Conservation (phyloP, 1,140 invertebrate species). For the Chelonus insularis region DNA sequence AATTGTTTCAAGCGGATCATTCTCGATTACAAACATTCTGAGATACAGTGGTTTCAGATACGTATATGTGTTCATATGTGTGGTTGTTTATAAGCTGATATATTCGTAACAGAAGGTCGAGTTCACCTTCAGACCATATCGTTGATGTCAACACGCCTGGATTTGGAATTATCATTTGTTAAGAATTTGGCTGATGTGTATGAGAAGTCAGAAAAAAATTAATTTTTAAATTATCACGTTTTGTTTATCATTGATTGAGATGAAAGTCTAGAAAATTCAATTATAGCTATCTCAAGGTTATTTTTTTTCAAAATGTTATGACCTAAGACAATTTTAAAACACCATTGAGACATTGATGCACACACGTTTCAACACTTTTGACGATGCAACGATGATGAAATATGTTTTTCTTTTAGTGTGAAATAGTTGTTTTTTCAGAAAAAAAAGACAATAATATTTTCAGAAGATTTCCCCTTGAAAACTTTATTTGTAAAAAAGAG, state of each 20-base stretch:
- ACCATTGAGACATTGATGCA: too few species aligned
- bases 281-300: neutral
- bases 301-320: neutral
- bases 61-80: neutral
- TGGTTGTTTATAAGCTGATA: neutral
- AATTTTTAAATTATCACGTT: too few species aligned
- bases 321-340: constrained; percentile 10
- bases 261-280: neutral
- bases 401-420: too few species aligned
- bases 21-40: too few species aligned
- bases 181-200: neutral
- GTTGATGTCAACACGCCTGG: neutral
- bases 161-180: constrained; percentile 3
- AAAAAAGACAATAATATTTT: too few species aligned
- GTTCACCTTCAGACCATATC: neutral
- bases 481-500: too few species aligned
- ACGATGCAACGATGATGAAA: too few species aligned
- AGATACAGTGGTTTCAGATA: too few species aligned
- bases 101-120: neutral
- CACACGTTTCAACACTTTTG: too few species aligned
- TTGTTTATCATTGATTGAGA: neutral
- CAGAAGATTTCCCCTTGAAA: too few species aligned
- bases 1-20: neutral
- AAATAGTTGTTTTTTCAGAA: too few species aligned
- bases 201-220: too few species aligned